Base-by-base conservation (phyloP, 2,113 vertebrate genomes). In the Australoheros scitulus region DNA sequence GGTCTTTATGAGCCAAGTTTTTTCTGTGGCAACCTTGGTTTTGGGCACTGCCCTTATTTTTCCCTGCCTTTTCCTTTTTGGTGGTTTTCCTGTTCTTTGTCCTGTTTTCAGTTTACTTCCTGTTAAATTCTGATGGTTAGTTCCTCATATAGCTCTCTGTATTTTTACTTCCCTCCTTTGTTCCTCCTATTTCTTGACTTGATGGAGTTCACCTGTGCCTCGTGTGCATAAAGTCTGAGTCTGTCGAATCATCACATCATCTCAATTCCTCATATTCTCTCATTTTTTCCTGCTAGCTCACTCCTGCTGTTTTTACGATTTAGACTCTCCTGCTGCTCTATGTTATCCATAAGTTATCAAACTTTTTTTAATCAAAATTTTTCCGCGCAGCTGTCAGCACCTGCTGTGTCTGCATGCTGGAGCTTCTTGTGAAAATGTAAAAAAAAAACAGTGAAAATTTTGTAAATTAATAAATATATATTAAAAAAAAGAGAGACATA, bases 401-500 rank as follows among this genome's bases (percentile, higher is more conserved):
- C 24, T 52, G 65, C 11, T 70, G 24, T 20, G 65, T 52, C 24
- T 52, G 29, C 14, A 70, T 20, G 52, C 41, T 0, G 0, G 65
- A 17, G 32, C 26, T 3, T 72, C 26, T 52, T 52, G 65, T 72
- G 65, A 52, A 72, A 1, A 0, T 0, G 8, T 72, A 6, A 34
- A 34, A 32, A 72, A 26, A n/a, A 52, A 52, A 0, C 43, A n/a
- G 24, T 32, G 50, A 3, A 6, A 0, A 68, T 9, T 24, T 0
- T 63, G 57, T 17, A 20, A 24, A 76, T 76, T 64, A 26, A 56
- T 32, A 22, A 70, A 3, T 5, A 34, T 13, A 0, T 11, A 59
- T 50, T 60, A 34, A 77, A 50, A 43, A 2, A 63, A 32, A 34
- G 1, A 57, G 13, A 38, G 3, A 85, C 47, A 1, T 92, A 99